These are phyloP conservation scores for Sipha flava DNA, from an alignment of 1,140 invertebrate species.

Conservation along the genomic window DNA sequence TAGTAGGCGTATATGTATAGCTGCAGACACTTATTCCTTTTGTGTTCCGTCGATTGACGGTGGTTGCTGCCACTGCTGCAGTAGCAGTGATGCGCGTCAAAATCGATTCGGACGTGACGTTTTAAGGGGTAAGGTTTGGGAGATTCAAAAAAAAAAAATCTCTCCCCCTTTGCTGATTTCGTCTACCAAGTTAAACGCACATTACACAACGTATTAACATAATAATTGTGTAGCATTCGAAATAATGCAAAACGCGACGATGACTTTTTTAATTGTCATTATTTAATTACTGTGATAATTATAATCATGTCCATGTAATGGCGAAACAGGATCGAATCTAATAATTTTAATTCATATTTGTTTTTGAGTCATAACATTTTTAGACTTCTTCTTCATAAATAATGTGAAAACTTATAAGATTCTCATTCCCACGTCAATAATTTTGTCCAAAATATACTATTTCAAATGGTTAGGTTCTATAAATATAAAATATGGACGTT, in stretches of 20 bases:
- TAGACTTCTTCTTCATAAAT: too few species aligned
- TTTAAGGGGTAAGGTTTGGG: neutral
- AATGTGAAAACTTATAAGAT: too few species aligned
- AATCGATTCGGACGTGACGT: slow-evolving; percentile 3
- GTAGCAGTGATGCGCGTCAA: slow-evolving; percentile 8
- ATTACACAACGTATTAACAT: neutral
- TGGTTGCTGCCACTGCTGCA: neutral
- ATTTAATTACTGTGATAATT: too few species aligned
- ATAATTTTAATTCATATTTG: too few species aligned
- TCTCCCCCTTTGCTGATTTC: neutral
- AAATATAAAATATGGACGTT: too few species aligned
- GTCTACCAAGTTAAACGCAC: neutral
- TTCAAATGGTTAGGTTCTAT: too few species aligned
- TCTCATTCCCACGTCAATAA: neutral
- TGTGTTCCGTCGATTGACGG: neutral
- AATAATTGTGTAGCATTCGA: neutral
- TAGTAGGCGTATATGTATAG: neutral
- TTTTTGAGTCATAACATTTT: too few species aligned
- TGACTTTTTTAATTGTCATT: neutral
- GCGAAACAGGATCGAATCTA: too few species aligned
- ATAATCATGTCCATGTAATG: too few species aligned
- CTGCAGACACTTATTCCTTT: neutral
- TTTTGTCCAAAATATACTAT: too few species aligned
- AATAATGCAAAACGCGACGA: neutral
- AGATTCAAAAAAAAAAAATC: neutral